Percentiles rank a stretch among this genome's conserved stretches.
Conservation (phyloP, 2,797 vertebrate genomes). For the Anas bernieri region DNA sequence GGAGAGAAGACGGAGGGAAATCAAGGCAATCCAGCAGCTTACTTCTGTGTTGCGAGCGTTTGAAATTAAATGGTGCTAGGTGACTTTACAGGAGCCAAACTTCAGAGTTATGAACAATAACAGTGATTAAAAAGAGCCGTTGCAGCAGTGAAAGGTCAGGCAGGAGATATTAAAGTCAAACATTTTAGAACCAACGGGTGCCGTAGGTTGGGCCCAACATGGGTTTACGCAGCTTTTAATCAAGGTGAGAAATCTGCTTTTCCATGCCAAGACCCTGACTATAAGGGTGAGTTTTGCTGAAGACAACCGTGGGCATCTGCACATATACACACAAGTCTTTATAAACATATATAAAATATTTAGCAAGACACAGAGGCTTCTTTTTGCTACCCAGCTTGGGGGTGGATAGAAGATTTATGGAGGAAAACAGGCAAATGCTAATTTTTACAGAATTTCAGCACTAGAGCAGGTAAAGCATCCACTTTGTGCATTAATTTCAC, state of each 20-base stretch:
- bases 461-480: background rate
- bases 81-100: constrained; percentile 20
- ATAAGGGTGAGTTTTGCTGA: background rate
- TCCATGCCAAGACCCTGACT: background rate
- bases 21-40: background rate
- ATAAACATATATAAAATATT: rapidly evolving
- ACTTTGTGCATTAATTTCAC: background rate
- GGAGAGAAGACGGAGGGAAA: background rate
- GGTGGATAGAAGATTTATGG: background rate
- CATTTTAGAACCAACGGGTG: constrained; percentile 9
- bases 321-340: background rate
- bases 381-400: background rate
- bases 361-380: background rate
- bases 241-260: background rate
- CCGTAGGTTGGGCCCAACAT: background rate
- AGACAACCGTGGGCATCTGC: background rate
- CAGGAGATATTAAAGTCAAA: constrained; percentile 63
- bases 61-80: background rate
- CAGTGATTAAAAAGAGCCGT: background rate
- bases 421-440: background rate
- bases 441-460: background rate
- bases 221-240: background rate
- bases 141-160: constrained; percentile 44
- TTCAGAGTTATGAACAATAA: constrained; percentile 51
- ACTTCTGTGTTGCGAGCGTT: background rate